Conservation (phyloP, 2,797 vertebrate species). For the Anableps anableps region DNA sequence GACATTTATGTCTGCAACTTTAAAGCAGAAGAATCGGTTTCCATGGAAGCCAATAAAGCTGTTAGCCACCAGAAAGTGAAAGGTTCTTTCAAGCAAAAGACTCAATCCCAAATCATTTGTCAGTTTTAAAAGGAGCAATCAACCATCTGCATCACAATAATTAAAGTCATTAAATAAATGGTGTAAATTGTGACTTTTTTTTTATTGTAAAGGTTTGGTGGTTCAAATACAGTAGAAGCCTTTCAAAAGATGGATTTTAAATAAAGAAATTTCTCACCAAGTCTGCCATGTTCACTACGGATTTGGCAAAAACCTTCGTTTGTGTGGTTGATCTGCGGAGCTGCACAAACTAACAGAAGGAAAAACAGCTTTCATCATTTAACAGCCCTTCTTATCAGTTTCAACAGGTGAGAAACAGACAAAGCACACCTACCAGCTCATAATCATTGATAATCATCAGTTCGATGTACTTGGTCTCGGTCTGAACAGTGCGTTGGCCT, state of each 20-base stretch:
- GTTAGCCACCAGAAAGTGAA: constrained; percentile 10
- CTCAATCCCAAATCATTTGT: constrained; percentile 5
- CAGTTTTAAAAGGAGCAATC: neutral
- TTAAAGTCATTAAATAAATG: neutral
- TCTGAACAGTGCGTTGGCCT: constrained; percentile 89
- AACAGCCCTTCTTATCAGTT: neutral
- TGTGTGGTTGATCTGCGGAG: constrained; percentile 85
- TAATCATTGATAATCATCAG: constrained; percentile 95
- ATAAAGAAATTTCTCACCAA: constrained; percentile 78
- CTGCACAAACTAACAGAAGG: constrained; percentile 85
- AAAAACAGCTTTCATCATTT: neutral
- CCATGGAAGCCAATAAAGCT: constrained; percentile 35
- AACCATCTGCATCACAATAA: neutral
- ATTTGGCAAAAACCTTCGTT: constrained; percentile 96
- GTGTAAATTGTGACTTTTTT: neutral
- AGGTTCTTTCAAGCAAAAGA: constrained; percentile 25
- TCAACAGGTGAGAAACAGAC: neutral
- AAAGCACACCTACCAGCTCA: constrained; percentile 83
- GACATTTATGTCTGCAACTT: neutral
- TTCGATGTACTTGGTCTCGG: constrained; percentile 97
- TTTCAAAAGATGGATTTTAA: neutral
- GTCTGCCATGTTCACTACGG: constrained; percentile 96
- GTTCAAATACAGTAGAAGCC: neutral
- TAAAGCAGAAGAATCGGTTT: constrained; percentile 29
- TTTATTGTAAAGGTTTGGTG: neutral